phyloP scores from a whole-genome alignment of 1,140 invertebrate species.

The Arion vulgaris region DNA sequence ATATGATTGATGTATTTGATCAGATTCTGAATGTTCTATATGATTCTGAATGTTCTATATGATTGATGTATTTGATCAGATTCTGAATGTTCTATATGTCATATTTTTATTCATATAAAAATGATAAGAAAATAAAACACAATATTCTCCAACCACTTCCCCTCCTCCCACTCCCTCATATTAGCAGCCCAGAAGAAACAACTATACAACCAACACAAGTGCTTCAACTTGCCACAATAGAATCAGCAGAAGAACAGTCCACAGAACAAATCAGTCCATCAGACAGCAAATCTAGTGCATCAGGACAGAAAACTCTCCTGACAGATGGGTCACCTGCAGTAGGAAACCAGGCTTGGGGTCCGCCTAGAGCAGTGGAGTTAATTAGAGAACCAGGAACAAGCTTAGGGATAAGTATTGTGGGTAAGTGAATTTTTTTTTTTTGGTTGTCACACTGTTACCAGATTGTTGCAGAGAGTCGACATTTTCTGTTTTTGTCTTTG shows the following conservation, averaged over 20 bases:
- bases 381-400: conserved; percentile 80
- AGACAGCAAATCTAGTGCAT: conserved; percentile 16
- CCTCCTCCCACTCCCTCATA: background rate
- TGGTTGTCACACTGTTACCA: too few species aligned
- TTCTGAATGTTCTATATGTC: too few species aligned
- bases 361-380: conserved; percentile 82
- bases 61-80: too few species aligned
- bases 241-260: background rate
- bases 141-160: too few species aligned
- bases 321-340: conserved; percentile 70
- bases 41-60: too few species aligned
- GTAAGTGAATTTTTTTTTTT: too few species aligned
- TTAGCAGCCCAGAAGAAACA: background rate
- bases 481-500: too few species aligned
- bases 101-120: too few species aligned
- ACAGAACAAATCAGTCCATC: background rate
- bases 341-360: conserved; percentile 89
- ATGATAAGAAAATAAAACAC: too few species aligned
- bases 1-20: too few species aligned
- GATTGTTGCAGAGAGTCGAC: too few species aligned
- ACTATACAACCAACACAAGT: background rate
- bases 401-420: conserved; percentile 97
- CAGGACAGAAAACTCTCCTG: conserved; percentile 57
- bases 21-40: too few species aligned
- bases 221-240: background rate